phyloP scores from a whole-genome alignment of 1,140 invertebrate genomes.

The Drosophila ohnishii region DNA sequence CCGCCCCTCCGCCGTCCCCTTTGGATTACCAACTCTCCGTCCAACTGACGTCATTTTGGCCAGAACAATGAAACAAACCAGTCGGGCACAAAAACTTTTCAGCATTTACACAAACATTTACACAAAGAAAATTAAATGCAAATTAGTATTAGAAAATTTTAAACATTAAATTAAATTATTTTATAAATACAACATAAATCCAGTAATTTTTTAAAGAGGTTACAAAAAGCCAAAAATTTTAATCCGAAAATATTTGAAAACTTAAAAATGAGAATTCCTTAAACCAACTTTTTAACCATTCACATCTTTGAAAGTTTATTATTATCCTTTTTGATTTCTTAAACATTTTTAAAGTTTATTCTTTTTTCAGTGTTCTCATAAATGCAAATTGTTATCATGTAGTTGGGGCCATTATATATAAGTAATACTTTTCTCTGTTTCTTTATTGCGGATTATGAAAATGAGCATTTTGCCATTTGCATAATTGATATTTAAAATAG shows the following conservation, averaged over 20 bases:
- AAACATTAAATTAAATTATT: not conserved
- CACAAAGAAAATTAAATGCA: not conserved
- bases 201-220: too few species aligned
- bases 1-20: not conserved
- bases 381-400: conserved; percentile 63
- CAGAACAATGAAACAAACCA: conserved; percentile 21
- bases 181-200: too few species aligned
- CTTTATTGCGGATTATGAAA: conserved; percentile 62
- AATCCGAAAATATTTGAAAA: too few species aligned
- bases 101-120: conserved; percentile 1
- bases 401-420: conserved; percentile 49
- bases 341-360: not conserved
- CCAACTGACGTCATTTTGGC: conserved; percentile 30
- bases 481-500: conserved; percentile 79
- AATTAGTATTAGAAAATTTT: too few species aligned
- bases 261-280: too few species aligned
- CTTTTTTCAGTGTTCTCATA: conserved; percentile 21
- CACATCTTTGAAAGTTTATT: too few species aligned
- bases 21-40: conserved; percentile 19
- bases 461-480: conserved; percentile 58
- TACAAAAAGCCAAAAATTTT: too few species aligned
- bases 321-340: not conserved
- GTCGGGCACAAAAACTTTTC: conserved; percentile 7
- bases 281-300: too few species aligned
- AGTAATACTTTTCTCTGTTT: conserved; percentile 22